phyloP scores from a whole-genome alignment of 2,888 invertebrate genomes.

The Ephialtes manifestator region DNA sequence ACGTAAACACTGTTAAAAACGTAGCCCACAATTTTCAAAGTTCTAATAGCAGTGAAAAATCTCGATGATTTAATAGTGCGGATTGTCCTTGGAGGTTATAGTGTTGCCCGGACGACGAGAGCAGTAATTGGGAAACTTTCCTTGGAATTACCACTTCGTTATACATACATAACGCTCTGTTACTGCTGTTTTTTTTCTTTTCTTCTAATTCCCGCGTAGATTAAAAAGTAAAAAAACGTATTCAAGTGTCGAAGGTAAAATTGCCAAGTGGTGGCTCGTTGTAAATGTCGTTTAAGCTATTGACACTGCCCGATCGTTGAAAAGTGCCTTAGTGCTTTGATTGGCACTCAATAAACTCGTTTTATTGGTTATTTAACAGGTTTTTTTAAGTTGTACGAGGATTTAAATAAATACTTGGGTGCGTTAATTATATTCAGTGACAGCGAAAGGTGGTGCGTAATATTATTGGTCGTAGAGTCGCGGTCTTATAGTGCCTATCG shows the following conservation, averaged over 20 bases:
- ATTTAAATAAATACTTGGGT: neutral
- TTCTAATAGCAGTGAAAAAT: neutral
- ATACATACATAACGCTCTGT: neutral
- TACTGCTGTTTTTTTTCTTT: neutral
- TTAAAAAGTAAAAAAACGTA: neutral
- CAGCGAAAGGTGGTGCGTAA: neutral
- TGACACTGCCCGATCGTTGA: neutral
- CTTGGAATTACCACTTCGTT: neutral
- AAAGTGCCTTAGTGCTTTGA: neutral
- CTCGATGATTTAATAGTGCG: neutral
- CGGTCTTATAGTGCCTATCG: neutral
- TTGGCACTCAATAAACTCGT: neutral
- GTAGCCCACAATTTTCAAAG: neutral
- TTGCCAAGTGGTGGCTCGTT: neutral
- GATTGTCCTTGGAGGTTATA: neutral
- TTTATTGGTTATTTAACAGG: neutral
- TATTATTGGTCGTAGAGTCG: neutral
- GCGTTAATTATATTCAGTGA: neutral
- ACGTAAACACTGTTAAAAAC: neutral
- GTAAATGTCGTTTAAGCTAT: neutral
- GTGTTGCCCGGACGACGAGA: conserved; percentile 9
- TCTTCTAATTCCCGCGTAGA: neutral
- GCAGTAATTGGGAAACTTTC: neutral
- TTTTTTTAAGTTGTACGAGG: accelerated
- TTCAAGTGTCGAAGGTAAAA: neutral